Conservation (phyloP, 2,888 invertebrate genomes). For the Sycophila texana region DNA sequence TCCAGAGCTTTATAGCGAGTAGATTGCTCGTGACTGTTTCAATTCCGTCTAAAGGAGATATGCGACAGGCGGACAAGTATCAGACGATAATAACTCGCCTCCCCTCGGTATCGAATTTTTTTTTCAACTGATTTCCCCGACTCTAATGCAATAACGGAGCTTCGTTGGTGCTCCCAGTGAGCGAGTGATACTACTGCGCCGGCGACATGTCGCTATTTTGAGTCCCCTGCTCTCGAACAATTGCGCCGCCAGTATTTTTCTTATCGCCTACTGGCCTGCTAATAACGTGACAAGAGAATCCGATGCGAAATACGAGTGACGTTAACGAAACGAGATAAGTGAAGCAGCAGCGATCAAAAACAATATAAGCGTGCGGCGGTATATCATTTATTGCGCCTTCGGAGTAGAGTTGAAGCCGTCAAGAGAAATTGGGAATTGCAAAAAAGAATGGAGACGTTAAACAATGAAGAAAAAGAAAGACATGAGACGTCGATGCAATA, state of each 20-base stretch:
- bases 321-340: constrained; percentile 6
- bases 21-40: too few species aligned
- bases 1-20: too few species aligned
- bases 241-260: constrained; percentile 10
- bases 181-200: constrained; percentile 42
- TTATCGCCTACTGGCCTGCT: constrained; percentile 18
- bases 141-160: background rate
- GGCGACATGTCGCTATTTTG: constrained; percentile 46
- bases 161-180: background rate
- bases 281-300: constrained; percentile 10
- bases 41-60: too few species aligned
- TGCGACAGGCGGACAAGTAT: constrained; percentile 33
- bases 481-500: constrained; percentile 37
- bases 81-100: constrained; percentile 32
- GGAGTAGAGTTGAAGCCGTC: too few species aligned
- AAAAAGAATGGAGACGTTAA: constrained; percentile 27
- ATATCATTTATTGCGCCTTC: background rate
- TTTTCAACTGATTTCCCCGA: constrained; percentile 1
- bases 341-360: background rate
- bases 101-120: background rate
- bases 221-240: constrained; percentile 30
- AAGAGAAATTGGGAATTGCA: background rate
- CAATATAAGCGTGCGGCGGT: background rate
- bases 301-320: background rate
- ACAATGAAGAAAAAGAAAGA: constrained; percentile 46